phyloP scores from a whole-genome alignment of 1,140 invertebrate species.

The Maconellicoccus hirsutus region DNA sequence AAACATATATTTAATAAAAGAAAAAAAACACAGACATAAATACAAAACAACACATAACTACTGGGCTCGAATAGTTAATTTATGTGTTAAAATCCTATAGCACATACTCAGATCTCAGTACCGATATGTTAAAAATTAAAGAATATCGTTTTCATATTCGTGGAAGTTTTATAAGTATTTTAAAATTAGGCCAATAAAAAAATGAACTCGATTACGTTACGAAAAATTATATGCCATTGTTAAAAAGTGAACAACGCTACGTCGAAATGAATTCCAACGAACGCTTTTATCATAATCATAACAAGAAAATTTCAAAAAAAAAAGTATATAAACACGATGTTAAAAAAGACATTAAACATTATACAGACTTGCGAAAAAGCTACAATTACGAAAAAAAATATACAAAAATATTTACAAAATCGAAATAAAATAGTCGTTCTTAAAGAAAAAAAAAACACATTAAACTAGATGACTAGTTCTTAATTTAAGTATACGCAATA shows the following conservation, averaged over 20 bases:
- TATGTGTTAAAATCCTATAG: no score
- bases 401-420: not conserved
- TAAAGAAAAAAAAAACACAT: not conserved
- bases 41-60: no score
- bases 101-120: no score
- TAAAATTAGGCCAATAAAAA: not conserved
- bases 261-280: no score
- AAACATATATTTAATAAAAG: no score
- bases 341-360: not conserved
- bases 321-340: not conserved
- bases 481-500: not conserved
- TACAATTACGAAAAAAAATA: not conserved
- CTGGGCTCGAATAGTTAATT: no score
- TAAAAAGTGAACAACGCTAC: slow-evolving; percentile 10
- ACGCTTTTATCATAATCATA: not conserved
- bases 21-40: no score
- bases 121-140: no score
- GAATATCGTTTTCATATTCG: no score
- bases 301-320: not conserved
- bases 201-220: not conserved
- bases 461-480: slow-evolving; percentile 5
- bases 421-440: not conserved
- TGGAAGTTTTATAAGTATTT: no score
- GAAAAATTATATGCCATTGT: not conserved
- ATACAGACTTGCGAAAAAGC: not conserved